A percentile compares a stretch with the other conserved stretches of the same genome.
phyloP scores from a whole-genome alignment of 2,797 vertebrate genomes.

The Orestias chungarensis region DNA sequence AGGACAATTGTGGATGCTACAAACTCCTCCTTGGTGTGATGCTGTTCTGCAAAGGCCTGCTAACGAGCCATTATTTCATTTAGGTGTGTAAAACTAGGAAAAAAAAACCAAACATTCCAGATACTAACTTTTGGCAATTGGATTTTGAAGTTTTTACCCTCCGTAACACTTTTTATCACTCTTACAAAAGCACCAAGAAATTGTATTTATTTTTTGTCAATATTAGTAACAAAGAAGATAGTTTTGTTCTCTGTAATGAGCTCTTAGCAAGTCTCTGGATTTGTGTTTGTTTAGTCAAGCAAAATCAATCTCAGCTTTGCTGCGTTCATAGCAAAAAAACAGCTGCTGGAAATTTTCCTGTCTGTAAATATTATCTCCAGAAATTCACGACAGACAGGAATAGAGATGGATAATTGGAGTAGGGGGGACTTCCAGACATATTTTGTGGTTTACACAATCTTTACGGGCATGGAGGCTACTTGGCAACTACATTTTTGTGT shows the following conservation, averaged over 20 bases:
- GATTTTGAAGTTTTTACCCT: neutral
- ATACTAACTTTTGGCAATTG: neutral
- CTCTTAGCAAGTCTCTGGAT: neutral
- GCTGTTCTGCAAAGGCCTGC: neutral
- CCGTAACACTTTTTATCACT: neutral
- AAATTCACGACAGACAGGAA: conserved; percentile 66
- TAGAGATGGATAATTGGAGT: conserved; percentile 41
- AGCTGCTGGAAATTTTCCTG: conserved; percentile 36
- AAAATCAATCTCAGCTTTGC: conserved; percentile 11
- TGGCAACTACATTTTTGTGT: conserved; percentile 52
- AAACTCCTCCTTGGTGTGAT: too few species aligned
- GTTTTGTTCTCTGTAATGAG: neutral
- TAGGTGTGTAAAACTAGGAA: neutral
- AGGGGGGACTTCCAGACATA: conserved; percentile 76
- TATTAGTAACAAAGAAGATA: neutral
- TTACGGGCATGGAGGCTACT: conserved; percentile 64
- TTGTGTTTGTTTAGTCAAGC: conserved; percentile 4
- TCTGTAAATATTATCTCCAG: conserved; percentile 68
- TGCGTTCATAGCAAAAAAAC: neutral
- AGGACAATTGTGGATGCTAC: too few species aligned
- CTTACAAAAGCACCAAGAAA: neutral
- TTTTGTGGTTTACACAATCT: conserved; percentile 77
- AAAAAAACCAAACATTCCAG: neutral
- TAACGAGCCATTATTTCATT: neutral
- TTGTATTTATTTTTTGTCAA: neutral